A percentile compares a stretch with the other conserved stretches of the same genome.
These are phyloP conservation scores for Cichladusa arquata DNA, from an alignment of 2,113 vertebrate genomes.

Conservation along the genomic window DNA sequence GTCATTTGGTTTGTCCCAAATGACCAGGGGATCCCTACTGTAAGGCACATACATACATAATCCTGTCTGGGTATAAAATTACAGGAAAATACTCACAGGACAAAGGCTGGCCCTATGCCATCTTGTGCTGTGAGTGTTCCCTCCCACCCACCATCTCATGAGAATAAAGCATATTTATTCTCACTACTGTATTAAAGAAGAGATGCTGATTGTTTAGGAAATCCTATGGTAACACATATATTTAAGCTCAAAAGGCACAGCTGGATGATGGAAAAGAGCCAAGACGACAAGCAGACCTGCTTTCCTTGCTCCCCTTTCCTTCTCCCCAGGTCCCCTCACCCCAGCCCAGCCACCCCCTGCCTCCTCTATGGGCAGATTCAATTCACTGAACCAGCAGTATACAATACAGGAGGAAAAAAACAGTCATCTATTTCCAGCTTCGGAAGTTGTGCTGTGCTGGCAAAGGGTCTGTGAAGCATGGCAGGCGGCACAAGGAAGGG, in stretches of 20 bases:
- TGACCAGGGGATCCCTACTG: not conserved
- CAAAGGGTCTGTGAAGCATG: not conserved
- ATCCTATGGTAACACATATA: not conserved
- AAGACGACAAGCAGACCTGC: not conserved
- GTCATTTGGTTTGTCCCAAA: not conserved
- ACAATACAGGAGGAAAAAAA: accelerated
- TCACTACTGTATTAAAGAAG: not conserved
- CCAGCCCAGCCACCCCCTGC: not conserved
- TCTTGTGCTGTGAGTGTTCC: not conserved
- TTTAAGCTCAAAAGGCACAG: not conserved
- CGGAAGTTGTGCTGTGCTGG: not conserved
- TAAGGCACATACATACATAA: not conserved
- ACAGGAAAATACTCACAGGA: not conserved
- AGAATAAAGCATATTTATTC: not conserved
- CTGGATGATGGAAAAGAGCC: not conserved
- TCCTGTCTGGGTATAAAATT: not conserved
- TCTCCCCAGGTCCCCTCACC: accelerated
- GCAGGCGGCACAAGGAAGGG: not conserved
- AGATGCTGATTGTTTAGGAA: not conserved
- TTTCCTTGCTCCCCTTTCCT: not conserved
- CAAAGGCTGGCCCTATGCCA: not conserved
- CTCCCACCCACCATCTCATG: not conserved
- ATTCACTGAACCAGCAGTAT: not conserved
- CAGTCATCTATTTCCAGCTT: not conserved
- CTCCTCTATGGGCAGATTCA: not conserved